Evolutionary conservation across 2,888 invertebrate genomes (phyloP).

Genomic region (Cecidostiba fungosa): DNA sequence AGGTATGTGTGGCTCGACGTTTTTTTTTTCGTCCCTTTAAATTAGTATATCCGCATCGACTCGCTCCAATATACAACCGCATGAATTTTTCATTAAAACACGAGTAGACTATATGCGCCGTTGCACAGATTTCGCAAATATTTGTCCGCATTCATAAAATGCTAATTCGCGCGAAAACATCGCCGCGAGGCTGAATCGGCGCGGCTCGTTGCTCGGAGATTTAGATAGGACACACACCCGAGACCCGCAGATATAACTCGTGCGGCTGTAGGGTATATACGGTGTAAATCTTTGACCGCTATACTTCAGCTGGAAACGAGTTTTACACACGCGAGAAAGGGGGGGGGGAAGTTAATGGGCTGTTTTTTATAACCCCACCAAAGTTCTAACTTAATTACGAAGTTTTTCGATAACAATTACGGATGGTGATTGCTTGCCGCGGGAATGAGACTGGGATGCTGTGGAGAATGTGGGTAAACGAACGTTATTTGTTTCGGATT

Average conservation of each 20-base stretch:
- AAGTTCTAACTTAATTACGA: slow-evolving; percentile 36
- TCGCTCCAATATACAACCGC: neutral
- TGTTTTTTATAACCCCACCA: slow-evolving; percentile 1
- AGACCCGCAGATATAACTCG: neutral
- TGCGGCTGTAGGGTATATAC: neutral
- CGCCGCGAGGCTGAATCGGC: slow-evolving; percentile 8
- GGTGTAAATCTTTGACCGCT: slow-evolving; percentile 28
- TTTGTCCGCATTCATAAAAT: slow-evolving; percentile 1
- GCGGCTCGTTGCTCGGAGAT: slow-evolving; percentile 23
- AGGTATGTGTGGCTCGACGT: neutral
- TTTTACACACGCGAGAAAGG: neutral
- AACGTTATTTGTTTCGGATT: neutral
- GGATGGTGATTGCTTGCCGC: neutral
- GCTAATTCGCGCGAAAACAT: neutral
- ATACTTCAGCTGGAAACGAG: neutral
- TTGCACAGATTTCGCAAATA: neutral
- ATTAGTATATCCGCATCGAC: too few relatives aligned
- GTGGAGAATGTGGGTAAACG: neutral
- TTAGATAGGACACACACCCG: slow-evolving; percentile 45
- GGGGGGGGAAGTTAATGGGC: slow-evolving; percentile 16
- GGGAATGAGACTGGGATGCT: neutral
- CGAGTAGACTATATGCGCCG: neutral
- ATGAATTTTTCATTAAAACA: neutral
- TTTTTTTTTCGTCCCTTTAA: too few relatives aligned
- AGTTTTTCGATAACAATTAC: slow-evolving; percentile 31